Evolutionary conservation across 2,888 invertebrate genomes (phyloP).

Genomic region (Sialis fuliginosa): DNA sequence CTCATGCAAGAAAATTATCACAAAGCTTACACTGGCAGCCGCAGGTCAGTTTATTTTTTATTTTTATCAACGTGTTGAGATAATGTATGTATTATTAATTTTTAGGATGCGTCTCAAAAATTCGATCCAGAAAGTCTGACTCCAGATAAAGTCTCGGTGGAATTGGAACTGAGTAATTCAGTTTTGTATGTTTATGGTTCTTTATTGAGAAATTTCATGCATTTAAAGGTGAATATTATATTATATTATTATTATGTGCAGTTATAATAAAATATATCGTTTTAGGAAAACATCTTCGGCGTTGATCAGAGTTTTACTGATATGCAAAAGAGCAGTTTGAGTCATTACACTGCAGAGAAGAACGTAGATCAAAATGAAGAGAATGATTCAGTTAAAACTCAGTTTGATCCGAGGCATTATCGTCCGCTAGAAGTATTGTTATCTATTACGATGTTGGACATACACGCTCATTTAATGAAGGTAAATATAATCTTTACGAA

Average conservation of each 20-base stretch:
- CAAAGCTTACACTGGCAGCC: constrained; percentile 2
- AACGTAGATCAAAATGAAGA: constrained; percentile 37
- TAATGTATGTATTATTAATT: constrained; percentile 10
- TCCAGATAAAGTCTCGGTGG: constrained; percentile 79
- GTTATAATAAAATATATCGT: neutral
- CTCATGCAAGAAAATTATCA: constrained; percentile 38
- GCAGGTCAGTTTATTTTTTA: neutral
- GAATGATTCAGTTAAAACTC: constrained; percentile 39
- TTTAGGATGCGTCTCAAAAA: constrained; percentile 43
- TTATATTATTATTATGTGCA: neutral
- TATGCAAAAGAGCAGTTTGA: constrained; percentile 51
- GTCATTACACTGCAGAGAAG: constrained; percentile 26
- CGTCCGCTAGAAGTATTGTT: constrained; percentile 83
- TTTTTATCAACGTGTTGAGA: too few relatives aligned
- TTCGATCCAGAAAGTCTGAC: constrained; percentile 77
- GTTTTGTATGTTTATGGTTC: constrained; percentile 83
- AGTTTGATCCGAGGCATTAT: constrained; percentile 75
- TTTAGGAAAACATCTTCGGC: constrained; percentile 88
- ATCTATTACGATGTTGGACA: constrained; percentile 85
- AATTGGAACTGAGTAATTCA: constrained; percentile 89
- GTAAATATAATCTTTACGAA: constrained; percentile 18
- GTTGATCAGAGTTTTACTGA: constrained; percentile 89
- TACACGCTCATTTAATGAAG: constrained; percentile 85
- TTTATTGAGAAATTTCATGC: constrained; percentile 73
- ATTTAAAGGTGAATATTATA: constrained; percentile 44